Base-by-base conservation (phyloP, 2,888 invertebrate species). In the Phaedon cochleariae region DNA sequence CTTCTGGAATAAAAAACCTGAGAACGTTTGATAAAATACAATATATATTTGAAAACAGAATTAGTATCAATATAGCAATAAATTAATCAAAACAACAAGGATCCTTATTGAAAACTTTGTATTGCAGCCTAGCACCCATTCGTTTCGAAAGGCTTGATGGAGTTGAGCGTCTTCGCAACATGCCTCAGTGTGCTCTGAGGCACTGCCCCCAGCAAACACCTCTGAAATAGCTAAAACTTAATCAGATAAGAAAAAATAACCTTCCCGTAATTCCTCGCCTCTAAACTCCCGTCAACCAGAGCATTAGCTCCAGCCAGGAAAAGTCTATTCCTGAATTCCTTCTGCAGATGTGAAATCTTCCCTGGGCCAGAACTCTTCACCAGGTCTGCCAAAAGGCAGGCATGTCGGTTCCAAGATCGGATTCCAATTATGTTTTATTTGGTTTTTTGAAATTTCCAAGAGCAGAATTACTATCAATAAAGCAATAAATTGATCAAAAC, bases 241-340 rank as follows among this genome's bases (percentile, higher is more conserved):
- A 91, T 88, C 49, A 97, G 84, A 58, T 88, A 85, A 18, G 90
- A 87, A 76, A 96, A 91, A 71, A 96, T 88, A 60, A 89, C 87
- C 77, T 95, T 92, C 1, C 93, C 94, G 80, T 93, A 90, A 76
- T 88, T 88, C 68, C 89, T 87, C 0, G 96, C 92, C 71, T 96
- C 95, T 22, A 94, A 88, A 80, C 91, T 92, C 18, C 95, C 94
- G 81, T 98, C 97, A 22, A 90, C 90, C 6, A 96, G 84, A 68
- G 96, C 88, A 79, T 93, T 93, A 0, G 96, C 94, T 0, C 92
- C 92, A 0, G 93, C 90, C 29, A 91, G 86, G 60, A 98, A 85
- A 62, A 97, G 45, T 62, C 71, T 90, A 76, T 95, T 92, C 52
- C 94, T 89, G 37, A 90, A 87, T 65, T 97, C 97, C 54, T 89